Conservation (phyloP, 2,888 invertebrate species). For the Cosmia trapezina region DNA sequence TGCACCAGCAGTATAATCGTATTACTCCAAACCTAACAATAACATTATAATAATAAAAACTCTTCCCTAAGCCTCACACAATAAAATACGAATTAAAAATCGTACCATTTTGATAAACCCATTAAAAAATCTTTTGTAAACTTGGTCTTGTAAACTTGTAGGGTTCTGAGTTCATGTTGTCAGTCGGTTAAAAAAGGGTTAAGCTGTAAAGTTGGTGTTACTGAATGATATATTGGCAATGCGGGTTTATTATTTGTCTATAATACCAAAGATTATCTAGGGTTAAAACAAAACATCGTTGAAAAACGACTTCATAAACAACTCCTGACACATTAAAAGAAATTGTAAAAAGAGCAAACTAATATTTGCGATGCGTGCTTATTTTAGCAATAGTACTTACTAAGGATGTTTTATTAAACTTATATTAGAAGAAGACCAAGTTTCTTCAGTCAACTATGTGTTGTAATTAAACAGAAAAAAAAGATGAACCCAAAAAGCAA, state of each 20-base stretch:
- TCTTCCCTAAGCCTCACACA: conserved; percentile 42
- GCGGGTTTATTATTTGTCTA: conserved; percentile 41
- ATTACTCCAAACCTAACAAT: conserved; percentile 56
- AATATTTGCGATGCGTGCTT: neutral
- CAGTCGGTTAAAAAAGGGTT: conserved; percentile 59
- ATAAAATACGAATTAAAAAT: conserved; percentile 64
- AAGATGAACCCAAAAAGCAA: conserved; percentile 13
- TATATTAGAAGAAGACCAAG: neutral
- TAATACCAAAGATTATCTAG: conserved; percentile 13
- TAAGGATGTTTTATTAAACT: neutral
- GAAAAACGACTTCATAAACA: neutral
- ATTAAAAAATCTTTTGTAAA: conserved; percentile 51
- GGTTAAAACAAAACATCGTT: conserved; percentile 17
- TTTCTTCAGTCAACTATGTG: neutral
- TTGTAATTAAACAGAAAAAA: neutral
- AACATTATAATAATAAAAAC: conserved; percentile 58
- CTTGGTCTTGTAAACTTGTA: conserved; percentile 46
- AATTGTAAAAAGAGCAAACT: neutral
- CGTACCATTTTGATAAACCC: conserved; percentile 59
- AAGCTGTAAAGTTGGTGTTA: conserved; percentile 27
- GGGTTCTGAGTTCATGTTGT: conserved; percentile 49
- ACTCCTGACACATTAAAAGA: neutral
- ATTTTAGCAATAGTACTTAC: neutral
- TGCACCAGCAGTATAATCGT: conserved; percentile 54
- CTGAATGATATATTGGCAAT: conserved; percentile 45